phyloP scores from a whole-genome alignment of 35 echinoderm and acorn worm species.

The Patiria miniata region DNA sequence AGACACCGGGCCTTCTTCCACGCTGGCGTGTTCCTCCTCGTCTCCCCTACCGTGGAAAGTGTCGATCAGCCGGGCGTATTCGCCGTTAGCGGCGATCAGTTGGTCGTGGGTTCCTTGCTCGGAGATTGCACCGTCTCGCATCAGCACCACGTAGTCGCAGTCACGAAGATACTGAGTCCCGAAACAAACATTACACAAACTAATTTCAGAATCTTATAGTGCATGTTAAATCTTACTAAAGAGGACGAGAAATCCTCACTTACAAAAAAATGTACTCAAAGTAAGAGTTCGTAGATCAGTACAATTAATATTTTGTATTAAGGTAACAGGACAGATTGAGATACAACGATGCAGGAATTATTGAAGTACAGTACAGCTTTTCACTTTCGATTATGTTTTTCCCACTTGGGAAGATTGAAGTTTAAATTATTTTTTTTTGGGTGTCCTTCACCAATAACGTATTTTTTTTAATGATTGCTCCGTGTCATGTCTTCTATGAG shows the following conservation, averaged over 20 bases:
- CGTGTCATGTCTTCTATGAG: too few relatives aligned
- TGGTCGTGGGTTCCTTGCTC: constrained; percentile 70
- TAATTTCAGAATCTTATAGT: background rate
- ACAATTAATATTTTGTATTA: background rate
- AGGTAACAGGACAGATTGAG: too few relatives aligned
- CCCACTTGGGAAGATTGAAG: too few relatives aligned
- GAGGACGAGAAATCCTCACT: background rate
- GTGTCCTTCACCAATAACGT: too few relatives aligned
- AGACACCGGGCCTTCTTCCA: background rate
- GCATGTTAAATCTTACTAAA: background rate
- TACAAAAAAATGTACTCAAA: background rate
- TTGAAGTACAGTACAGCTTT: too few relatives aligned
- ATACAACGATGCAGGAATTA: too few relatives aligned
- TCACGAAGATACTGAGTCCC: constrained; percentile 73
- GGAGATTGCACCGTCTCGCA: constrained; percentile 63
- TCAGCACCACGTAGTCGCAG: constrained; percentile 68
- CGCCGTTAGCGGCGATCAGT: constrained; percentile 55
- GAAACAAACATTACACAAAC: background rate
- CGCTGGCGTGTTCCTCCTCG: background rate
- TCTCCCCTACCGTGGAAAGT: constrained; percentile 44
- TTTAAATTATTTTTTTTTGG: too few relatives aligned
- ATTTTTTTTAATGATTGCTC: too few relatives aligned
- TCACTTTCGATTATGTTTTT: too few relatives aligned
- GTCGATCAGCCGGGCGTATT: constrained; percentile 70
- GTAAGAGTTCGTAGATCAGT: background rate